Percentiles rank a stretch among this genome's conserved stretches.
phyloP scores from a whole-genome alignment of 2,797 vertebrate genomes.

The Etheostoma perlongum region DNA sequence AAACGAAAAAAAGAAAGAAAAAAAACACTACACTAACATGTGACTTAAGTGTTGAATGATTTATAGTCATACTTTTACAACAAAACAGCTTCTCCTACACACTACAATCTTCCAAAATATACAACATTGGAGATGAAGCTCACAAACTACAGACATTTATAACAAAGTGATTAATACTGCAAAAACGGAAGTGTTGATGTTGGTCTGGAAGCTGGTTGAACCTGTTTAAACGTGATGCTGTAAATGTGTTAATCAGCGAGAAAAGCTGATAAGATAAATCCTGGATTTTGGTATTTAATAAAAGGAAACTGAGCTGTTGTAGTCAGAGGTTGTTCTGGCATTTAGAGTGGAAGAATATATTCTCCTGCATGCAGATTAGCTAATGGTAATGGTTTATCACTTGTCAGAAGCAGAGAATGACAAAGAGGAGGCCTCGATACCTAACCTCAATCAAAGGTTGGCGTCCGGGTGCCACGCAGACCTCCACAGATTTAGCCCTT shows the following conservation, averaged over 20 bases:
- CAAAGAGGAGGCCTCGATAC: constrained; percentile 26
- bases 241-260: constrained; percentile 29
- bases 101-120: constrained; percentile 57
- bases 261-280: constrained; percentile 14
- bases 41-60: constrained; percentile 50
- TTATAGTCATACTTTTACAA: constrained; percentile 28
- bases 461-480: constrained; percentile 40
- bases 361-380: constrained; percentile 69
- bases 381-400: constrained; percentile 50
- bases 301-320: neutral
- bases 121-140: constrained; percentile 52
- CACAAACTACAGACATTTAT: constrained; percentile 65
- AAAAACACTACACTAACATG: constrained; percentile 55
- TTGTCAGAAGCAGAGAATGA: constrained; percentile 41
- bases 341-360: constrained; percentile 52
- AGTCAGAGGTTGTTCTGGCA: constrained; percentile 62
- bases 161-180: constrained; percentile 55
- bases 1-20: constrained; percentile 28
- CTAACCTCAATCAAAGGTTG: constrained; percentile 31
- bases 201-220: constrained; percentile 37
- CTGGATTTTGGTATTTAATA: constrained; percentile 45
- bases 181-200: constrained; percentile 48
- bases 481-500: constrained; percentile 79
- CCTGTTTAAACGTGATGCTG: constrained; percentile 24
- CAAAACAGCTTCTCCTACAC: constrained; percentile 50